Conservation (phyloP, 2,888 invertebrate species). For the Ochropacha duplaris region DNA sequence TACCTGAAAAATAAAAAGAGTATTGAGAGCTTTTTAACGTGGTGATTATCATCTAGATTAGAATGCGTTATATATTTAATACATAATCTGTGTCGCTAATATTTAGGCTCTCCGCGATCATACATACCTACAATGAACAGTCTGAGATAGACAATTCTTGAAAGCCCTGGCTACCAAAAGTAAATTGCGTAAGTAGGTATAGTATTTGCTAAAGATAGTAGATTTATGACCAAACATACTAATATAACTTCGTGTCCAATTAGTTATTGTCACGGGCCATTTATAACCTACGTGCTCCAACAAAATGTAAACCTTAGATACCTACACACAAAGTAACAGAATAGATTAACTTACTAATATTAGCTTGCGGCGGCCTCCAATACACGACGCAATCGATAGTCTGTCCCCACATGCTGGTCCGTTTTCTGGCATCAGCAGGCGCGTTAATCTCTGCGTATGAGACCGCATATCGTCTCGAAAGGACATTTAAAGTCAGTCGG, state of each 20-base stretch:
- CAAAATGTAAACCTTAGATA: neutral
- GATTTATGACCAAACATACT: too few species aligned
- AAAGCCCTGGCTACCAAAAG: too few species aligned
- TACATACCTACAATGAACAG: too few species aligned
- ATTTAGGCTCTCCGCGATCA: too few species aligned
- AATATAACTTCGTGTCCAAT: too few species aligned
- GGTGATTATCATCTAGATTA: too few species aligned
- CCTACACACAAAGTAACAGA: neutral
- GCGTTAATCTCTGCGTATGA: slow-evolving; percentile 84
- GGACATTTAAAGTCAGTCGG: slow-evolving; percentile 81
- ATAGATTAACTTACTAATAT: slow-evolving; percentile 84
- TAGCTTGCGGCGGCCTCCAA: slow-evolving; percentile 90
- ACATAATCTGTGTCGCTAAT: too few species aligned
- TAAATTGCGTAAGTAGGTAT: too few species aligned
- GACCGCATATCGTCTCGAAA: slow-evolving; percentile 86
- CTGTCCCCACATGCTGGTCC: slow-evolving; percentile 86
- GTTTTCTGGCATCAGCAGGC: slow-evolving; percentile 57
- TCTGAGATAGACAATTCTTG: too few species aligned
- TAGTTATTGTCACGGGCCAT: neutral
- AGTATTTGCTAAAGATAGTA: too few species aligned
- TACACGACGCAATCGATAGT: slow-evolving; percentile 85
- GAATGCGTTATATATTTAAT: too few species aligned
- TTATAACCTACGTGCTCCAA: neutral
- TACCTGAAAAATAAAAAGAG: slow-evolving; percentile 75
- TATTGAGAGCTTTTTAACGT: too few species aligned